Evolutionary conservation across 2,797 vertebrate genomes (phyloP).

Genomic region (Champsocephalus gunnari): DNA sequence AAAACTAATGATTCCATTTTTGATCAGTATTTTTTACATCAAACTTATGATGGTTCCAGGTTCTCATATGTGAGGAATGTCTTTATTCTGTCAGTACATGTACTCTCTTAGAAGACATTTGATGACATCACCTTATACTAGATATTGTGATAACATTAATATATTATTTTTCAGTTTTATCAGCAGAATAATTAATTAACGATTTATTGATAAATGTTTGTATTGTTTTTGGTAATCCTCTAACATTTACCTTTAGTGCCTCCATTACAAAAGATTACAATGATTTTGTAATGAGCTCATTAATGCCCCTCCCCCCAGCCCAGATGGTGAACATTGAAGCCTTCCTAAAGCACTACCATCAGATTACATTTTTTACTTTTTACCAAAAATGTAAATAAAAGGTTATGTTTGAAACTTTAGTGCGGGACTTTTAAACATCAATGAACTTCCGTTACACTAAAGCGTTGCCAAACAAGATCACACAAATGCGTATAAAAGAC

Average conservation of each 20-base stretch:
- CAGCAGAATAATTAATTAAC: too few species aligned
- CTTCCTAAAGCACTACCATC: background rate
- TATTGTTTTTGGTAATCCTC: background rate
- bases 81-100: background rate
- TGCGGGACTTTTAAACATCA: too few species aligned
- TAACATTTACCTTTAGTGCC: background rate
- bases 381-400: too few species aligned
- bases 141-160: too few species aligned
- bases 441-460: too few species aligned
- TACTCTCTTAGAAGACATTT: background rate
- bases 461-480: too few species aligned
- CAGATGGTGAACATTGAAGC: background rate
- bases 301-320: background rate
- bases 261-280: background rate
- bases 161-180: too few species aligned
- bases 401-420: too few species aligned
- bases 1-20: background rate
- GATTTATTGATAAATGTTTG: background rate
- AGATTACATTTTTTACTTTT: too few species aligned
- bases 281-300: background rate
- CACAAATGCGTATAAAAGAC: too few species aligned
- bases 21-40: background rate
- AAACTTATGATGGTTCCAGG: background rate
- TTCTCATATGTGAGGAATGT: background rate
- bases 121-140: too few species aligned